phyloP scores from a whole-genome alignment of 2,888 invertebrate species.

The Thecocarcelia acutangulata region DNA sequence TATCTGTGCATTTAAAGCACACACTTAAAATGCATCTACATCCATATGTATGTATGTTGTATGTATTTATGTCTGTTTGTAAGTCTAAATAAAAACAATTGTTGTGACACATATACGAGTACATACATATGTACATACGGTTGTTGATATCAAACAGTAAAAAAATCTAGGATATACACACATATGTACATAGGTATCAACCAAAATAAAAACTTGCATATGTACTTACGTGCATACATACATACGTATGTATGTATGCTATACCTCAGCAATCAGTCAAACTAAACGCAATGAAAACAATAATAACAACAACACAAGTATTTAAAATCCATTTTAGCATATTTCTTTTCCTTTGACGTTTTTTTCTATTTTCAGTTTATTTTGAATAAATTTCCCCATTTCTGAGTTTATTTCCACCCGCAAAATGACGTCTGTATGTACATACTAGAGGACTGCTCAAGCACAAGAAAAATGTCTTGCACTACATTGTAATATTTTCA shows the following conservation, averaged over 20 bases:
- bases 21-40: not conserved
- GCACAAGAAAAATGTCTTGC: too few species aligned
- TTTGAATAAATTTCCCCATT: conserved; percentile 52
- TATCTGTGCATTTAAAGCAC: conserved; percentile 7
- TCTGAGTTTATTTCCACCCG: conserved; percentile 41
- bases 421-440: conserved; percentile 1
- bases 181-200: conserved; percentile 13
- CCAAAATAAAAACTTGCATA: not conserved
- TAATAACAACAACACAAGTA: not conserved
- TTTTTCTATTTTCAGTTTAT: conserved; percentile 12
- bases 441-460: too few species aligned
- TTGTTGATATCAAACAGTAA: conserved; percentile 2
- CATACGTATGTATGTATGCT: not conserved
- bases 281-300: conserved; percentile 17
- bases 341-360: conserved; percentile 6
- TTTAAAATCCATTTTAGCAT: conserved; percentile 56
- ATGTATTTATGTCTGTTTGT: not conserved
- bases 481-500: too few species aligned
- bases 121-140: not conserved
- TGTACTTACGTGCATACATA: too few species aligned
- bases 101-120: conserved; percentile 46
- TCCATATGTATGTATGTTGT: not conserved
- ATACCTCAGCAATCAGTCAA: conserved; percentile 50
- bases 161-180: too few species aligned
- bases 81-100: conserved; percentile 19